Conservation (phyloP, 2,888 invertebrate genomes). For the Drosophila percnosoma region DNA sequence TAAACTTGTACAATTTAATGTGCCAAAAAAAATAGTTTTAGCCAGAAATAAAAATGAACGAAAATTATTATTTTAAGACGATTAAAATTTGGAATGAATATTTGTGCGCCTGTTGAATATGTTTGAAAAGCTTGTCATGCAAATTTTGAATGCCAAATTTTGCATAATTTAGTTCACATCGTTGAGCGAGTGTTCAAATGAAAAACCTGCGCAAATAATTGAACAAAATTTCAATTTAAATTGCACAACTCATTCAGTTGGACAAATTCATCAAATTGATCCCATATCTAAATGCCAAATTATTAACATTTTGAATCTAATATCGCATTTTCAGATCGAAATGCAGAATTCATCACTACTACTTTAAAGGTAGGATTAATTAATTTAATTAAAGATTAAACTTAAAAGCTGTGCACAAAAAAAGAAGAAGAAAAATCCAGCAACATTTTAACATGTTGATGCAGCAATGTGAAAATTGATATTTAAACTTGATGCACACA, state of each 20-base stretch:
- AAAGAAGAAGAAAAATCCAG: background rate
- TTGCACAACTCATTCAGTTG: background rate
- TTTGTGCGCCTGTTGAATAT: background rate
- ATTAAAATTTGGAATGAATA: background rate
- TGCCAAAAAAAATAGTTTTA: background rate
- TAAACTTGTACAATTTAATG: conserved; percentile 20
- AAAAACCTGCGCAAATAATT: background rate
- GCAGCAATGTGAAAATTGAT: background rate
- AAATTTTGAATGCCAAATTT: background rate
- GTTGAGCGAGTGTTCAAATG: background rate
- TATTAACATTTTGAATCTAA: background rate
- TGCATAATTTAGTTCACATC: background rate
- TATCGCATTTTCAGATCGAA: background rate
- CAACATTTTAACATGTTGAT: background rate
- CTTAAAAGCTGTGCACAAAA: background rate
- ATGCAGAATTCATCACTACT: background rate
- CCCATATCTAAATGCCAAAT: background rate
- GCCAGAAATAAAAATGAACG: background rate
- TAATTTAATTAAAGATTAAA: too few species aligned
- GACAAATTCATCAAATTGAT: background rate
- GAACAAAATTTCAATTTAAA: background rate
- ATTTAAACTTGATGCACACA: background rate
- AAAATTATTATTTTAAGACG: background rate
- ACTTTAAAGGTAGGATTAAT: background rate
- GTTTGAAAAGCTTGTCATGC: background rate